Conservation (phyloP, 1,140 invertebrate genomes). For the Bradysia coprophila region DNA sequence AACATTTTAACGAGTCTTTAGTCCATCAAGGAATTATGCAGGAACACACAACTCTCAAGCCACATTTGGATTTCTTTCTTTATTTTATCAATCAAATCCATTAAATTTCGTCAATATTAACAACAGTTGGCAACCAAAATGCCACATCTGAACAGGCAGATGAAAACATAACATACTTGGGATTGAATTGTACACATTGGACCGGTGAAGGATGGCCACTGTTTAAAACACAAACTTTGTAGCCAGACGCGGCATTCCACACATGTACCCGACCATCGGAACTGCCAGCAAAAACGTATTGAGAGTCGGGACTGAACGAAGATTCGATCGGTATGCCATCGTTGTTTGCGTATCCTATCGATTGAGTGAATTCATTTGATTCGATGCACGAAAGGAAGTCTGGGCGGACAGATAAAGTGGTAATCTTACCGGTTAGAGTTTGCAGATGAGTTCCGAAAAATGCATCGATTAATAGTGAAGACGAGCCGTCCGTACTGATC, state of each 20-base stretch:
- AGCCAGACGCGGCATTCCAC: constrained; percentile 87
- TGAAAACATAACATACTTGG: constrained; percentile 96
- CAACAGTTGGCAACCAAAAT: constrained; percentile 37
- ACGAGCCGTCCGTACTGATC: constrained; percentile 90
- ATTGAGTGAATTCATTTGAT: no score
- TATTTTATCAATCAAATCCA: no score
- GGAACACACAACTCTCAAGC: no score
- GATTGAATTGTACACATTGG: constrained; percentile 98
- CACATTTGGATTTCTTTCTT: no score
- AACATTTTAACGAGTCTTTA: no score
- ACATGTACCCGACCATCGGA: constrained; percentile 88
- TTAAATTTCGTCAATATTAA: no score
- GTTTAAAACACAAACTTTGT: constrained; percentile 80
- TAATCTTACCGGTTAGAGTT: constrained; percentile 60
- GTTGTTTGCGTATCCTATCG: constrained; percentile 61
- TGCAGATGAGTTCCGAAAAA: constrained; percentile 91
- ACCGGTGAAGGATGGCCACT: constrained; percentile 92
- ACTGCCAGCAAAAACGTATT: constrained; percentile 79
- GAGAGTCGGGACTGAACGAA: constrained; percentile 85
- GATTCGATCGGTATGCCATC: constrained; percentile 87
- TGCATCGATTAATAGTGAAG: constrained; percentile 89
- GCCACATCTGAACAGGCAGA: constrained; percentile 96
- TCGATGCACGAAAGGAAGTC: no score
- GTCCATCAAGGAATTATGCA: no score
- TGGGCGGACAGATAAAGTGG: no score